These are phyloP conservation scores for Oplegnathus fasciatus DNA, from an alignment of 2,113 vertebrate species.

Conservation along the genomic window DNA sequence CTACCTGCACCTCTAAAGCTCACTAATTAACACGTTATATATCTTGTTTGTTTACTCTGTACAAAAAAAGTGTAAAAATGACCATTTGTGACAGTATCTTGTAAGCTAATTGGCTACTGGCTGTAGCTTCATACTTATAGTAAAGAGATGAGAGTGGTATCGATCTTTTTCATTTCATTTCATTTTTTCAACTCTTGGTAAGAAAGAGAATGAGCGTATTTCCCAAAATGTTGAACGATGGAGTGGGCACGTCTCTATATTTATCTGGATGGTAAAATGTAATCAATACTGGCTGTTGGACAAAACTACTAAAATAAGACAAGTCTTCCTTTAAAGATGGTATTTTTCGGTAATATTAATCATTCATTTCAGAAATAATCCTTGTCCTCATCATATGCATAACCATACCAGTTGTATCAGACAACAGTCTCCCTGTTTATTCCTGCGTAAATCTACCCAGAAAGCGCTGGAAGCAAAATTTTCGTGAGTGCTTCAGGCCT, in stretches of 20 bases:
- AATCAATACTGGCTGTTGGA: neutral
- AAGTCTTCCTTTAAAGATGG: too few species aligned
- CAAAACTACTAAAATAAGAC: neutral
- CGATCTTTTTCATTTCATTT: too few species aligned
- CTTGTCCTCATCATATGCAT: neutral
- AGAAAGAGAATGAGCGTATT: neutral
- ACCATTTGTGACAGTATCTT: neutral
- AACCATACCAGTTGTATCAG: neutral
- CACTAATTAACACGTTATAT: neutral
- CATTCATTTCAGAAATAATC: too few species aligned
- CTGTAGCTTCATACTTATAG: neutral
- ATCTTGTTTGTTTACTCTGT: neutral
- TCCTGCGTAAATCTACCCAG: neutral
- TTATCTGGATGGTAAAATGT: neutral
- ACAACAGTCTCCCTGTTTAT: neutral
- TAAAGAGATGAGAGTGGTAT: neutral
- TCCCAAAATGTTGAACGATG: neutral
- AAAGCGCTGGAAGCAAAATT: constrained; percentile 33
- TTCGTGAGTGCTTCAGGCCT: constrained; percentile 10
- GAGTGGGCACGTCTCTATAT: neutral
- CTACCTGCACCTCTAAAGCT: neutral
- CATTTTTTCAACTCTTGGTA: too few species aligned
- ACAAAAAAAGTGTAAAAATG: neutral
- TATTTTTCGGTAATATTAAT: neutral
- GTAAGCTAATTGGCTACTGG: neutral